Conservation (phyloP, 2,888 invertebrate genomes). For the Chesias legatella region DNA sequence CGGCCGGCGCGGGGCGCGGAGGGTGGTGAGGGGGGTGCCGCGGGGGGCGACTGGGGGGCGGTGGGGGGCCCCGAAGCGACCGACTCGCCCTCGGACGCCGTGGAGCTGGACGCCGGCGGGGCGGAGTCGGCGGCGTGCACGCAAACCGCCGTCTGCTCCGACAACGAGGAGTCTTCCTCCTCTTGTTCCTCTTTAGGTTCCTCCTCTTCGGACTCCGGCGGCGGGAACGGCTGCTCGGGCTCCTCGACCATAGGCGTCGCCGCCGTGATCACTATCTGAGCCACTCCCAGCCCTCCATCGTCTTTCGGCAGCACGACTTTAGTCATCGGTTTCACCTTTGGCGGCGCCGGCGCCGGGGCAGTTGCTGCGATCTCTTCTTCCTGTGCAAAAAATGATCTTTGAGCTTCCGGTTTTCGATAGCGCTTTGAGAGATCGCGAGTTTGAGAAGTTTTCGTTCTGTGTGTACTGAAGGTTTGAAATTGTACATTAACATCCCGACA, state of each 20-base stretch:
- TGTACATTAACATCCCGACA: no score
- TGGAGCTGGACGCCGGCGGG: conserved; percentile 82
- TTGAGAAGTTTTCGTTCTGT: no score
- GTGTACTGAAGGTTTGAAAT: no score
- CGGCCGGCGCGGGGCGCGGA: conserved; percentile 87
- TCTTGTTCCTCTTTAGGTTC: conserved; percentile 45
- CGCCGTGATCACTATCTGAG: conserved; percentile 95
- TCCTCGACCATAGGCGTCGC: conserved; percentile 96
- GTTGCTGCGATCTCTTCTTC: conserved; percentile 41
- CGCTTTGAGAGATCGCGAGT: no score
- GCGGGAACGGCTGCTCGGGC: conserved; percentile 89
- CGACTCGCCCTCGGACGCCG: conserved; percentile 84
- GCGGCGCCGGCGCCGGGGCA: conserved; percentile 27
- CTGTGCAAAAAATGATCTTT: no score
- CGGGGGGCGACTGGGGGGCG: conserved; percentile 71
- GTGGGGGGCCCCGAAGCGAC: conserved; percentile 78
- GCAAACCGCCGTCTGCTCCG: conserved; percentile 73
- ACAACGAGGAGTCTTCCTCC: conserved; percentile 71
- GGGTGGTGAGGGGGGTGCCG: conserved; percentile 77
- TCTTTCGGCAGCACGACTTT: conserved; percentile 64
- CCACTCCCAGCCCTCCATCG: conserved; percentile 88
- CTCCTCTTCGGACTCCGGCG: conserved; percentile 45
- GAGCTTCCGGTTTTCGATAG: no score
- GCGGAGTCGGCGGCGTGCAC: conserved; percentile 77
- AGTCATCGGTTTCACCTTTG: conserved; percentile 39